Conservation (phyloP, 2,888 invertebrate genomes). For the Aricia artaxerxes region DNA sequence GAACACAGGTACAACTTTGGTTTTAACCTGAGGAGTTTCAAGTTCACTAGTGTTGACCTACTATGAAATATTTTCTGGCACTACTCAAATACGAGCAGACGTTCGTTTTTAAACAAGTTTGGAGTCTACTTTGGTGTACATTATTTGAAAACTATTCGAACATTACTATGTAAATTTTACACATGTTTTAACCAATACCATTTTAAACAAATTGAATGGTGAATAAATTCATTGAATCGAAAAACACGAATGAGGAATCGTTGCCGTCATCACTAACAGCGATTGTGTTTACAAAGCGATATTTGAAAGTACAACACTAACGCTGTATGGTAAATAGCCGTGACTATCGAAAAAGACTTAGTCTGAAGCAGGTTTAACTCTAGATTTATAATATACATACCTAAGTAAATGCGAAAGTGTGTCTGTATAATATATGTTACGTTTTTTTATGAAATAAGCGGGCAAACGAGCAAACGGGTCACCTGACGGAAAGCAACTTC, state of each 20-base stretch:
- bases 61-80: too few relatives aligned
- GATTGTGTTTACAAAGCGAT: constrained; percentile 16
- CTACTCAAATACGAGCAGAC: not conserved
- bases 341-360: too few relatives aligned
- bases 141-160: not conserved
- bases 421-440: too few relatives aligned
- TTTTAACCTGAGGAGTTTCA: too few relatives aligned
- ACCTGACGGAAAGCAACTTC: too few relatives aligned
- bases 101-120: not conserved
- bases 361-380: too few relatives aligned
- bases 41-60: too few relatives aligned
- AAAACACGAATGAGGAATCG: constrained; percentile 29
- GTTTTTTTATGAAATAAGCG: too few relatives aligned
- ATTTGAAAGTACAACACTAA: constrained; percentile 14
- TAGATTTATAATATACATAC: too few relatives aligned
- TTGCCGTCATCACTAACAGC: constrained; percentile 21
- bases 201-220: constrained; percentile 22
- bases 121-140: not conserved
- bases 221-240: constrained; percentile 9
- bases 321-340: not conserved
- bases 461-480: too few relatives aligned
- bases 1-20: not conserved
- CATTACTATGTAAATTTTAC: constrained; percentile 17
- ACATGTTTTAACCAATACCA: constrained; percentile 16
- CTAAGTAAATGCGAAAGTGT: too few relatives aligned